phyloP scores from a whole-genome alignment of 2,888 invertebrate species.

The Mythimna vitellina region DNA sequence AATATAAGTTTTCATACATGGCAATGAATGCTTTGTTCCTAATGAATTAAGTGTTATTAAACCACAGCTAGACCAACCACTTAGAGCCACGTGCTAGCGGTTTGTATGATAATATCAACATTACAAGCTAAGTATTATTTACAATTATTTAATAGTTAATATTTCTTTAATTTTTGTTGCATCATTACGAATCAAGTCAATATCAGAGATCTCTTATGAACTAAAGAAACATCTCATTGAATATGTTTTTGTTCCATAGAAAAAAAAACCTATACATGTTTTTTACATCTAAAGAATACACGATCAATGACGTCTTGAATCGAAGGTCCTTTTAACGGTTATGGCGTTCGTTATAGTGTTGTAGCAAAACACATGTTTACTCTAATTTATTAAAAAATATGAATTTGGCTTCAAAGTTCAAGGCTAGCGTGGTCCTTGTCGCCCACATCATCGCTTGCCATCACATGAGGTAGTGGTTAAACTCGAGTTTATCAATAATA shows the following conservation, averaged over 20 bases:
- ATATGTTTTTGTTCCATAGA: slow-evolving; percentile 3
- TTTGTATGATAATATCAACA: not conserved
- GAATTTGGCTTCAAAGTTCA: too few species aligned
- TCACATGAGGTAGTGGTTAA: too few species aligned
- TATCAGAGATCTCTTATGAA: not conserved
- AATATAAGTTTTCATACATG: not conserved
- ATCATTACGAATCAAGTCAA: not conserved
- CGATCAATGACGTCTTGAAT: not conserved
- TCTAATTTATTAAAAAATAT: not conserved
- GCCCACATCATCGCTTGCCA: too few species aligned
- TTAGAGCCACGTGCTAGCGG: slow-evolving; percentile 19
- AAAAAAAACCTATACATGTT: slow-evolving; percentile 22
- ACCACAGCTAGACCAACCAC: not conserved
- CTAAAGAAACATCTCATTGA: not conserved
- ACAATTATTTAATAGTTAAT: not conserved
- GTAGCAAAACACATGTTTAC: not conserved
- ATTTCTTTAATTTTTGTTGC: not conserved
- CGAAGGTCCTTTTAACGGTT: slow-evolving; percentile 35
- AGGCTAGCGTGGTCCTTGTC: too few species aligned
- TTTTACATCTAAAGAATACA: not conserved
- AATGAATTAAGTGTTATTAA: not conserved
- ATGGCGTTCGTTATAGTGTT: not conserved
- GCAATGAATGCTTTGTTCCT: not conserved
- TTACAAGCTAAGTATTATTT: not conserved
- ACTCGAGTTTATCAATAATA: too few species aligned